These are phyloP conservation scores for Australoheros scitulus DNA, from an alignment of 2,113 vertebrate genomes.

Conservation along the genomic window DNA sequence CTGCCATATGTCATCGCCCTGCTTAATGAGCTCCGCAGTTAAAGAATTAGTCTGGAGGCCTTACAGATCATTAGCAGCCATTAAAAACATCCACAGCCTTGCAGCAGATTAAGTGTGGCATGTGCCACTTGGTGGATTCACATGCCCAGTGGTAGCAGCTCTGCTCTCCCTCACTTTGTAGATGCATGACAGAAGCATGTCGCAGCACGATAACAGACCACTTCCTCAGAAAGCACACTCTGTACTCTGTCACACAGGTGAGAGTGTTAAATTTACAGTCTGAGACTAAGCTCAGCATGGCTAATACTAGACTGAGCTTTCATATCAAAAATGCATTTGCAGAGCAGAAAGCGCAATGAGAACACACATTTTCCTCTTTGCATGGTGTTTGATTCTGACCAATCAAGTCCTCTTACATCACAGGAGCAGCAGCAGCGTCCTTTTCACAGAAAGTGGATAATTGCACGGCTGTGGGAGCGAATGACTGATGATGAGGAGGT, in stretches of 20 bases:
- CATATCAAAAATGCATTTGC: slow-evolving; percentile 4
- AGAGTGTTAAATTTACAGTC: not conserved
- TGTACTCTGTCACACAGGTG: not conserved
- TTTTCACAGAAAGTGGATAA: slow-evolving; percentile 33
- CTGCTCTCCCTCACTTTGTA: not conserved
- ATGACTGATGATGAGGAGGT: slow-evolving; percentile 27
- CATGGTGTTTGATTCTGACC: not conserved
- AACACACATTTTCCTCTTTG: not conserved
- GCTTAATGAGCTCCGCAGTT: slow-evolving; percentile 26
- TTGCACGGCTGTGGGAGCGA: slow-evolving; percentile 45
- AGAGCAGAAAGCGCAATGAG: not conserved
- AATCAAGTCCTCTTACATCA: slow-evolving; percentile 29
- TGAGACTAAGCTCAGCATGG: not conserved
- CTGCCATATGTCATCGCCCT: slow-evolving; percentile 26
- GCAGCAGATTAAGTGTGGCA: slow-evolving; percentile 36
- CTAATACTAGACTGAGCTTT: not conserved
- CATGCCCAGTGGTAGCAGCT: not conserved
- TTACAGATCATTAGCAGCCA: slow-evolving; percentile 42
- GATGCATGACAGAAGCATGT: not conserved
- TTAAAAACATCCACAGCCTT: slow-evolving; percentile 40
- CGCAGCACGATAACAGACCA: not conserved
- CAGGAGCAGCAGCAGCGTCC: slow-evolving; percentile 20
- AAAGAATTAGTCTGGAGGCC: slow-evolving; percentile 29
- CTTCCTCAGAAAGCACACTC: not conserved
- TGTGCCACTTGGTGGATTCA: slow-evolving; percentile 19